Evolutionary conservation across 2,888 invertebrate genomes (phyloP), one percentile per base, ranked within the genome.

Genomic region (Drosophila maculinotata): DNA sequence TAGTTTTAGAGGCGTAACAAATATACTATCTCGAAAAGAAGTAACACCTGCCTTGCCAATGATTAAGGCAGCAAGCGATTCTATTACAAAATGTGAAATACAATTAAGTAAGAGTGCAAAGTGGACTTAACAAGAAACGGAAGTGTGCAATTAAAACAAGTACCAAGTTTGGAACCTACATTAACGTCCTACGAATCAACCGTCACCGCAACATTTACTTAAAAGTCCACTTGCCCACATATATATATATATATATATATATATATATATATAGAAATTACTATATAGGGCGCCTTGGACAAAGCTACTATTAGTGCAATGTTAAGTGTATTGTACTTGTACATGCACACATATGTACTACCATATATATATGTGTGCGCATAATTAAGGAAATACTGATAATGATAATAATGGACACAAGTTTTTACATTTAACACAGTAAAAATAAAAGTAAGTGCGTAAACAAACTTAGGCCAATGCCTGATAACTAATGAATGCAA

Each of bases 381-480:
- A 47, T 26, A 33, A 30, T 45, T 38, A 35, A 10, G 36, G n/a
- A 36, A 62, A 57, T 44, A 47, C 54, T 58, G 62, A 67, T 70
- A 49, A 36, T 44, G 64, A 42, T 78, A 74, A 77, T 65, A 74
- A 77, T 65, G 54, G 65, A 63, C 59, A 68, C 65, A 62, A 68
- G 67, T 52, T 66, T 63, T 59, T 65, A 58, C 59, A 73, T 60
- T 64, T 64, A 76, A 59, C 44, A 59, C 69, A 59, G 28, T 41
- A 31, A 2, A 52, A 47, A 31, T 25, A 30, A 17, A 17, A 17
- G 20, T 7, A 49, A 51, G 28, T 38, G 36, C 33, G 23, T 7
- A 44, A 38, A 26, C 8, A 44, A 39, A 48, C 12, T 36, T 36
- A 41, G 8, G 1, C 8, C 30, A 23, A 20, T 17, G 28, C 17